Base-by-base conservation (phyloP, 2,888 invertebrate genomes). In the Hesperia comma region DNA sequence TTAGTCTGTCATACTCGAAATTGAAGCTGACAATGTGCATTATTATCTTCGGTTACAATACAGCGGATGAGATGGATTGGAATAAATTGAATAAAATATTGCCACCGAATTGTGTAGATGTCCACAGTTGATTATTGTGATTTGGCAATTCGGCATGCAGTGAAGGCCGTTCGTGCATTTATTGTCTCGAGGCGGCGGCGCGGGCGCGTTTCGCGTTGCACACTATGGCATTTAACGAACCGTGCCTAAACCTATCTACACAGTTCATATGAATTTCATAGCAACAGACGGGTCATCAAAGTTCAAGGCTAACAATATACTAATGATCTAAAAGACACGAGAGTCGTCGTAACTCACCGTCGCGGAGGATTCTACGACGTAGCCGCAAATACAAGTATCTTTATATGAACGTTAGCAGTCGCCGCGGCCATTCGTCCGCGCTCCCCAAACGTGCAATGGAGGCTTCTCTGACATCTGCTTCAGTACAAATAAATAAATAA, bases 31-130 rank as follows among this genome's bases (percentile, higher is more conserved):
- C 49, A 12, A 43, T 15, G 7, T 46, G 43, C 43, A 46, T 46
- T 46, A 46, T 46, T 46, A 46, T 46, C 43, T 46, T 17, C 43
- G 41, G 8, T 49, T 19, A 49, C 19, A 19, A 19, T 19, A 19
- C 49, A 49, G 7, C 58, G 26, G 58, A 58, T 58, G 26, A 43
- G 32, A 32, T 43, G 43, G 43, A 15, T 58, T 43, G 41, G 10
- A 58, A 43, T 58, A 57, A 37, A 57, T 41, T 41, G 40, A 57
- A 55, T 57, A 58, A 58, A 57, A 58, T 60, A 40, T 33, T 60
- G 32, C 32, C 46, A 33, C 32, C 46, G 32, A 46, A 60, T 49
- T 32, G 60, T 60, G 21, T 43, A 15, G 26, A 58, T 15, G 46
- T 60, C 46, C 14, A 21, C 51, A 14, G 46, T 49, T 46, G 43